Conservation (phyloP, 2,888 invertebrate species). For the Orthosia gothica region DNA sequence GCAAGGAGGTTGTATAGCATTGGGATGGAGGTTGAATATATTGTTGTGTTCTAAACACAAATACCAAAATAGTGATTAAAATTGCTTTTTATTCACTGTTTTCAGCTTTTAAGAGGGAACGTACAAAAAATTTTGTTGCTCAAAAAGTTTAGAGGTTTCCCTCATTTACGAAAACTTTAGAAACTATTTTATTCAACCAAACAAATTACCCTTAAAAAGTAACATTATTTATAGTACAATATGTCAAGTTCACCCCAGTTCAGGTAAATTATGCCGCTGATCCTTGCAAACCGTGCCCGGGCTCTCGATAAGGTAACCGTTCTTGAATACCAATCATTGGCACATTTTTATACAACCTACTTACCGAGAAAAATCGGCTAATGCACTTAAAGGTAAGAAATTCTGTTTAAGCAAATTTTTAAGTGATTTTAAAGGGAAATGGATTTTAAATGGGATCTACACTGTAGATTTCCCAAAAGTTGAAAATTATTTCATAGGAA, state of each 20-base stretch:
- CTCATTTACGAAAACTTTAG: too few species aligned
- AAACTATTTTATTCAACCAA: not conserved
- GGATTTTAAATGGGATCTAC: too few species aligned
- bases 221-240: conserved; percentile 1
- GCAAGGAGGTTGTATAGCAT: too few species aligned
- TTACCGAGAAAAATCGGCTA: conserved; percentile 23
- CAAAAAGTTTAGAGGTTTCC: too few species aligned
- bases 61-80: too few species aligned
- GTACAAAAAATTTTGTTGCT: too few species aligned
- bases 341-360: not conserved
- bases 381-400: not conserved
- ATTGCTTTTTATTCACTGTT: too few species aligned
- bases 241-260: not conserved
- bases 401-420: not conserved
- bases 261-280: conserved; percentile 31
- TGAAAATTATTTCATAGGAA: too few species aligned
- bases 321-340: conserved; percentile 41
- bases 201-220: not conserved
- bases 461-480: too few species aligned
- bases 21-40: too few species aligned
- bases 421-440: not conserved
- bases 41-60: too few species aligned
- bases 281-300: not conserved
- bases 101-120: too few species aligned
- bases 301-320: conserved; percentile 33